These are phyloP conservation scores for Clamator glandarius DNA, from an alignment of 2,797 vertebrate genomes.

Conservation along the genomic window DNA sequence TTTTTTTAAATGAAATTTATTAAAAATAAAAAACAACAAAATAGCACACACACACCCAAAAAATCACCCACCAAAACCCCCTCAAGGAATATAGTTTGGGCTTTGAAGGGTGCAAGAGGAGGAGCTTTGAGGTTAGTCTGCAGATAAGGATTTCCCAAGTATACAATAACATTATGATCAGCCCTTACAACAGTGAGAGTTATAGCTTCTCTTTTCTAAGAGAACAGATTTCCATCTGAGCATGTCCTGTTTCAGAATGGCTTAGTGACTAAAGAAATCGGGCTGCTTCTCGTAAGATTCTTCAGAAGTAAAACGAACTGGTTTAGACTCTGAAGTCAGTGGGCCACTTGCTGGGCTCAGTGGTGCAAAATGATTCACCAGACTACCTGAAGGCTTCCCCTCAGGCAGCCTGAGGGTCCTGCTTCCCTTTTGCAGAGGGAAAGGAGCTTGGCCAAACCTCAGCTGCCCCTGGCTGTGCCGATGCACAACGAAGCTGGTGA, in stretches of 20 bases:
- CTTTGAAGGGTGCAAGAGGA: background rate
- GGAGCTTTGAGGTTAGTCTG: background rate
- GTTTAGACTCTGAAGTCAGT: background rate
- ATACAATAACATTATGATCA: background rate
- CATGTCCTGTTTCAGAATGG: background rate
- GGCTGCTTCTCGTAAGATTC: background rate
- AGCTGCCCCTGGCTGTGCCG: background rate
- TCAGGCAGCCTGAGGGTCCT: background rate
- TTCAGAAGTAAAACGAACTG: background rate
- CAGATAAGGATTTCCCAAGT: conserved; percentile 13
- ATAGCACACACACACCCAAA: background rate
- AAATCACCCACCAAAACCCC: background rate
- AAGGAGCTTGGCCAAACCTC: background rate
- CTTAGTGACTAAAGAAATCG: background rate
- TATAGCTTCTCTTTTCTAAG: background rate
- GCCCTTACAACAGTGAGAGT: background rate
- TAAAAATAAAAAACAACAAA: background rate
- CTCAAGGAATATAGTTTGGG: background rate
- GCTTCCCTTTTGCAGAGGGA: background rate
- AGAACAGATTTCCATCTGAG: background rate
- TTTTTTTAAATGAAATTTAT: background rate
- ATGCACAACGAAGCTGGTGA: too few species aligned
- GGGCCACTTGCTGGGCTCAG: background rate
- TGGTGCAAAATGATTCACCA: background rate
- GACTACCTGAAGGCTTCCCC: background rate